Conservation (phyloP, 2,888 invertebrate species). For the Balanococcus diminutus region DNA sequence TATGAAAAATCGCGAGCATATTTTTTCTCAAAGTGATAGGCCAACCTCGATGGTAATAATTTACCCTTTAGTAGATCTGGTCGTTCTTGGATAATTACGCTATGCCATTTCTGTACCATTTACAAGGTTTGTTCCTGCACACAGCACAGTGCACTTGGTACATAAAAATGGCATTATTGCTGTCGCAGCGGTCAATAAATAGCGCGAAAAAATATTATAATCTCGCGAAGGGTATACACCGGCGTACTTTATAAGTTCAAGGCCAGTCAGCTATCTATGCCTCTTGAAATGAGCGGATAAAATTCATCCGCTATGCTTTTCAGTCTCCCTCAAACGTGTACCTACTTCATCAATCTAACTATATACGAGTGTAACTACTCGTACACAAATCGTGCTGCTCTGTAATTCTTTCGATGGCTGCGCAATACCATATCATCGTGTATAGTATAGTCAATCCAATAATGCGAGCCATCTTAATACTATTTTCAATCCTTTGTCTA, state of each 20-base stretch:
- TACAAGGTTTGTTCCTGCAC: neutral
- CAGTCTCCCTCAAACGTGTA: neutral
- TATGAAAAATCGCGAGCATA: neutral
- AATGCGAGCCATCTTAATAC: neutral
- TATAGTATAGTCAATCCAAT: too few relatives aligned
- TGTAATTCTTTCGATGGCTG: neutral
- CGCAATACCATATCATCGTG: neutral
- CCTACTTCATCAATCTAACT: neutral
- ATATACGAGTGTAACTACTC: too few relatives aligned
- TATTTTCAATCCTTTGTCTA: neutral
- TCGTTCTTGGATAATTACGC: neutral
- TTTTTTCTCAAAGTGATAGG: neutral
- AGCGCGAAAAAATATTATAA: neutral
- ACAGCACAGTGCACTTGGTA: too few relatives aligned
- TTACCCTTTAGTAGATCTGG: neutral
- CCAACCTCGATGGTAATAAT: neutral
- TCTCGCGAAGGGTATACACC: neutral
- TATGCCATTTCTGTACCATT: neutral
- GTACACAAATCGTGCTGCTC: neutral
- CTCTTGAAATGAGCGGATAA: neutral
- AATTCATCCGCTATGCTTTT: conserved; percentile 2
- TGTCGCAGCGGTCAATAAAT: neutral
- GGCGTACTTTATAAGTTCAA: neutral
- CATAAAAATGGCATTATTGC: neutral
- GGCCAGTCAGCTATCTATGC: neutral